Evolutionary conservation across 2,113 vertebrate genomes (phyloP), one percentile per base, ranked within the genome.

Genomic region (Rhombomys opimus): DNA sequence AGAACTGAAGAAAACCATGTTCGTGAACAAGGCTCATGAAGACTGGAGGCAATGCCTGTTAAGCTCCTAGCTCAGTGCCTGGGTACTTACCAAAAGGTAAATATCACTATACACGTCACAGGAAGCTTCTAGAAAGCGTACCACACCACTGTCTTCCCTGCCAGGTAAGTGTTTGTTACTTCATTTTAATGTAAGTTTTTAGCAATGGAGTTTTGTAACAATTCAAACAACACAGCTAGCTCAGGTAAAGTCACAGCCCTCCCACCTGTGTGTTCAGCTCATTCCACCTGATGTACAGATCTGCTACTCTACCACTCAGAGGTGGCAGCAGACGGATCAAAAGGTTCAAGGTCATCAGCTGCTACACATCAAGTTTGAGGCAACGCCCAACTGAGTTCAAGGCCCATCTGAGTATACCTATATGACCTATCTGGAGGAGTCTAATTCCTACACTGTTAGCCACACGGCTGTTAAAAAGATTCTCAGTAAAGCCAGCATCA

Each of bases 1-100:
- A 93, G 90, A 96, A 91, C 88, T 80, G 54, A 91, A 61, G 52
- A 81, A 93, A 96, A 75, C 41, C 82, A 67, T 10, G 73, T 70
- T 86, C 78, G 77, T 32, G 91, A 93, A 80, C 67, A 78, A 76
- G 68, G 95, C 38, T 90, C 82, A 87, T 67, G 41, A 85, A 81
- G 88, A 93, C 7, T 32, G 77, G 65, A 91, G 27, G 50, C 30
- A 94, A 67, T 38, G 52, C n/a, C 78, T 65, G 50, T 54, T 41
- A 85, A 76, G 50, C 46, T 91, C 18, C 82, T 70, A 88, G n/a
- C 70, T 68, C 46, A 90, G 41, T 87, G 75, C 32, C 92, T 80
- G 7, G 27, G 77, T 46, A 22, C 50, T 91, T 80, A 94, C 89
- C 72, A 46, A 84, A 90, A 95, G 23, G 18, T 38, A 38, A 84